Conservation (phyloP, 2,113 vertebrate genomes). For the Hippocampus zosterae region DNA sequence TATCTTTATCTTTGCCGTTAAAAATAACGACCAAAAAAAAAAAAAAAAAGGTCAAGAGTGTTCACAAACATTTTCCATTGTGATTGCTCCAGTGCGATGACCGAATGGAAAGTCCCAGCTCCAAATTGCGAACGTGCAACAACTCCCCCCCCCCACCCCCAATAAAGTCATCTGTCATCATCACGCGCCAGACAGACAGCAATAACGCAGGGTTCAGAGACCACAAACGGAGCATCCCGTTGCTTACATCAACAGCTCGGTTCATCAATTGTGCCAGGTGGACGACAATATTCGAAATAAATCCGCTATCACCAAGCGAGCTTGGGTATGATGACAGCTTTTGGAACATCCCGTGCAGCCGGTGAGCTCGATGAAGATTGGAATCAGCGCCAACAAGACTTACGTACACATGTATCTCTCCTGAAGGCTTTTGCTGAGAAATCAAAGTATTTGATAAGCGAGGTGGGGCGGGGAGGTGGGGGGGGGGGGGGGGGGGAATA, state of each 20-base stretch:
- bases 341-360: constrained; percentile 29
- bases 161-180: constrained; percentile 73
- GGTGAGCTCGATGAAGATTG: constrained; percentile 32
- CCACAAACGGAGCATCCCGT: constrained; percentile 47
- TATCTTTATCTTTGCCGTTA: constrained; percentile 31
- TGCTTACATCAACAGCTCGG: constrained; percentile 32
- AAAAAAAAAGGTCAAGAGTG: constrained; percentile 46
- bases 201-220: constrained; percentile 67
- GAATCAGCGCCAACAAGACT: constrained; percentile 45
- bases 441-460: constrained; percentile 60
- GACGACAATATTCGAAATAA: constrained; percentile 27
- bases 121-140: constrained; percentile 54
- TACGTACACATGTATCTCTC: constrained; percentile 35
- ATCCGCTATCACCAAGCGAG: constrained; percentile 33
- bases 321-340: constrained; percentile 37
- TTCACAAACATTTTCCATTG: constrained; percentile 61
- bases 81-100: constrained; percentile 69
- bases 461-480: too few relatives aligned
- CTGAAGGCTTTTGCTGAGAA: constrained; percentile 67
- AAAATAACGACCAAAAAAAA: constrained; percentile 52
- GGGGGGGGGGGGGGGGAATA: constrained; percentile 40
- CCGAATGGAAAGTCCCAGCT: constrained; percentile 72
- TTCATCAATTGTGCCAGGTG: constrained; percentile 22
- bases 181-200: constrained; percentile 62
- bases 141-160: constrained; percentile 47